Evolutionary conservation across 2,113 vertebrate genomes (phyloP).

Genomic region (Centropristis striata): DNA sequence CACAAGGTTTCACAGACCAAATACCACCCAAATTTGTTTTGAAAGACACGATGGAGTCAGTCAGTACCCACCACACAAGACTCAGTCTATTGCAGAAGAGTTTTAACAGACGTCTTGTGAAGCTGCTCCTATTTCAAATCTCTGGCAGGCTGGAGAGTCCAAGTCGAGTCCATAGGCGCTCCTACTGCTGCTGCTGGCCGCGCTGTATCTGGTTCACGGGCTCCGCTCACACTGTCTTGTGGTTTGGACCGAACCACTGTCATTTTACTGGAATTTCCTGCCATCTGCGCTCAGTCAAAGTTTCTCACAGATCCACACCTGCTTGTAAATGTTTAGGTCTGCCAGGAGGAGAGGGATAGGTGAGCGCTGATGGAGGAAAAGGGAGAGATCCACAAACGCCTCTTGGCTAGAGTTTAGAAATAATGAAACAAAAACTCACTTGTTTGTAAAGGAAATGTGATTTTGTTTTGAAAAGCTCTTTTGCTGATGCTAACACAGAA

Average conservation of each 20-base stretch:
- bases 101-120: conserved; percentile 60
- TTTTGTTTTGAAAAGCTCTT: not conserved
- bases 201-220: conserved; percentile 57
- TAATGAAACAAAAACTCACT: not conserved
- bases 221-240: conserved; percentile 67
- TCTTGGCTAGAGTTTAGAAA: not conserved
- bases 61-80: conserved; percentile 45
- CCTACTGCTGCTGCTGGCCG: not conserved
- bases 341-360: conserved; percentile 52
- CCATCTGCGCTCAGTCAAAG: conserved; percentile 70
- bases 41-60: conserved; percentile 49
- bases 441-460: not conserved
- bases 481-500: not conserved
- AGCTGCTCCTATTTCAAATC: conserved; percentile 70
- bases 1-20: conserved; percentile 33
- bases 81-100: conserved; percentile 39
- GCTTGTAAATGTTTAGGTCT: conserved; percentile 70
- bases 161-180: conserved; percentile 31
- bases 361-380: conserved; percentile 29
- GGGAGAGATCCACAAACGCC: not conserved
- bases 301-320: conserved; percentile 82
- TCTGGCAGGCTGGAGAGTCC: conserved; percentile 34
- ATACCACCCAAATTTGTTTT: conserved; percentile 62
- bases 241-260: conserved; percentile 79
- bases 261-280: conserved; percentile 83